Evolutionary conservation across 2,797 vertebrate genomes (phyloP), one percentile per base, ranked within the genome.

Genomic region (Trichosurus vulpecula): DNA sequence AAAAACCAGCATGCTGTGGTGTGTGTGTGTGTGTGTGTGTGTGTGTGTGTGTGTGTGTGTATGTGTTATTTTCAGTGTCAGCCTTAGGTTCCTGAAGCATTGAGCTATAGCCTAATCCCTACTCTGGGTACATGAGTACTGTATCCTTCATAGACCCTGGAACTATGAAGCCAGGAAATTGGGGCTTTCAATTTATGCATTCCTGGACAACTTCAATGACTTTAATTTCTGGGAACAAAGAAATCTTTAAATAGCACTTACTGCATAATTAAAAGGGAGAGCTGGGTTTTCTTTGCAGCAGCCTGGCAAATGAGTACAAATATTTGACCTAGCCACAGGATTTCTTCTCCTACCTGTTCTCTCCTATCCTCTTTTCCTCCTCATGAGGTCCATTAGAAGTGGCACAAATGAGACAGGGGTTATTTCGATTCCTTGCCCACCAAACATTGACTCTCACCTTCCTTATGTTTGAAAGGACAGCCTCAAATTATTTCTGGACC

Each of bases 211-310:
- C 22, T 51, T 87, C 74, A 87, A 87, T 27, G 74, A 27, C 41
- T 87, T 87, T 87, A 87, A 87, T 87, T 87, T 87, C 74, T 47
- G 74, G 19, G 74, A 87, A 87, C 74, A 87, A 87, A 87, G 74
- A 87, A 87, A 87, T 87, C 41, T 25, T 87, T 87, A 87, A 87
- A 87, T 87, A 87, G 74, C 41, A 47, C 41, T 47, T 87, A 87
- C 41, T 87, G 41, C 41, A 87, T 87, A 19, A 87, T 87, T 87
- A 87, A 51, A 51, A 47, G 25, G 22, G 41, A 87, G 74, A 87
- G 27, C 25, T 47, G 10, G 74, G 41, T 87, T 87, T 87, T 87
- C 74, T 87, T 87, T 87, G 10, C 22, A 87, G 41, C 22, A 47
- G 74, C 74, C 22, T 87, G 41, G 74, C 74, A 87, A 27, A 81